phyloP scores from a whole-genome alignment of 2,113 vertebrate species.

The Nothobranchius kuhntae region DNA sequence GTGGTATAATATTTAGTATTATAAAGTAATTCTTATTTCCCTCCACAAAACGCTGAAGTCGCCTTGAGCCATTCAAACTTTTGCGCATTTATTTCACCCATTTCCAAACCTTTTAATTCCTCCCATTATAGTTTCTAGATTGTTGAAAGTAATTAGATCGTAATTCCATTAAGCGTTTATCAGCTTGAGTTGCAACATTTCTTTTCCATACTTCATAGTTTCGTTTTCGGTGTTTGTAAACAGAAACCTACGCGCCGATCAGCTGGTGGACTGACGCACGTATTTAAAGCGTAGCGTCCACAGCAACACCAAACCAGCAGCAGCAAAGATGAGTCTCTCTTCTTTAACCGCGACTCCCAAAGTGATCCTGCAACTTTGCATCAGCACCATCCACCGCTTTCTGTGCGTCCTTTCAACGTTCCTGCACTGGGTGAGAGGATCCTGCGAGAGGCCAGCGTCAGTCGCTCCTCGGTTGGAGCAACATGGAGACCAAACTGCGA shows the following conservation, averaged over 20 bases:
- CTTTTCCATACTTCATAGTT: conserved; percentile 6
- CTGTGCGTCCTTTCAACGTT: background rate
- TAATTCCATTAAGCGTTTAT: too few species aligned
- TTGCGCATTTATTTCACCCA: too few species aligned
- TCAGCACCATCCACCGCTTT: conserved; percentile 37
- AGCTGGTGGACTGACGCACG: background rate
- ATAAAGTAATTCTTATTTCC: too few species aligned
- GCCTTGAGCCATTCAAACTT: too few species aligned
- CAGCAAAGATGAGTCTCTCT: conserved; percentile 43
- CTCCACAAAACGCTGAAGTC: too few species aligned
- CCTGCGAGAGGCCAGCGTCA: background rate
- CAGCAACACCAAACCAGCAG: background rate
- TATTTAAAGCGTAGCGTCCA: conserved; percentile 16
- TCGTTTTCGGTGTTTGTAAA: conserved; percentile 53
- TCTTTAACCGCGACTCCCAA: conserved; percentile 15
- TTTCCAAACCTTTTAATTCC: background rate
- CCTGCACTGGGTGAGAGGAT: background rate
- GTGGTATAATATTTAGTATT: too few species aligned
- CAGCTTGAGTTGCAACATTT: too few species aligned
- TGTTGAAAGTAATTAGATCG: background rate
- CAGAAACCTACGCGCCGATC: conserved; percentile 31
- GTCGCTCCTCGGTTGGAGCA: too few species aligned
- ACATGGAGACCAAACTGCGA: background rate
- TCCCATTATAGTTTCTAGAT: too few species aligned
- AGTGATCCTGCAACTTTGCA: conserved; percentile 57